These are phyloP conservation scores for Nemapogon koenigi DNA, from an alignment of 2,888 invertebrate genomes.

Conservation along the genomic window DNA sequence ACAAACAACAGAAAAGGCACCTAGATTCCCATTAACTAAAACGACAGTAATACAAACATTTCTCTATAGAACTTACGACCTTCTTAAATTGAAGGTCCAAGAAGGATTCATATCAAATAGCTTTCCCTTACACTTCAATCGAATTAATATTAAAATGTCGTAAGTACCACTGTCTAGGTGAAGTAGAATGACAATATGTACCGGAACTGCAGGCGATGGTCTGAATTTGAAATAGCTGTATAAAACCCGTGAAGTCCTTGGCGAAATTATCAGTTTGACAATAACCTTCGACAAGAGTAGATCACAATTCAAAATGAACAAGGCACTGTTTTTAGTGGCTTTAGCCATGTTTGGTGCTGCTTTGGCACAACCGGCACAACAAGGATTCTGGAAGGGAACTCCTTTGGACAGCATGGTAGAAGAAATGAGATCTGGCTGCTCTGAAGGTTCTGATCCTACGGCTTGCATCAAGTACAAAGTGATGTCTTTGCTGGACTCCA, in stretches of 20 bases:
- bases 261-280: constrained; percentile 54
- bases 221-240: constrained; percentile 66
- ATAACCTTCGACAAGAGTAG: constrained; percentile 47
- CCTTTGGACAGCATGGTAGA: constrained; percentile 77
- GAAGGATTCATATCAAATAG: constrained; percentile 59
- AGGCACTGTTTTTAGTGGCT: constrained; percentile 54
- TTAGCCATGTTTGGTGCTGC: constrained; percentile 65
- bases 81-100: constrained; percentile 27
- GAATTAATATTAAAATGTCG: constrained; percentile 36
- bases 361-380: constrained; percentile 68
- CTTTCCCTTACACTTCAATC: constrained; percentile 57
- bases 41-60: constrained; percentile 25
- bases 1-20: constrained; percentile 60
- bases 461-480: constrained; percentile 86
- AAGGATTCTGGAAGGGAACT: constrained; percentile 73
- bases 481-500: constrained; percentile 77
- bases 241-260: constrained; percentile 57
- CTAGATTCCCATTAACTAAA: constrained; percentile 28
- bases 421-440: constrained; percentile 78
- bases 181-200: constrained; percentile 31
- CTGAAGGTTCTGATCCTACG: constrained; percentile 76
- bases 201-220: constrained; percentile 52
- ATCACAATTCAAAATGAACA: constrained; percentile 39
- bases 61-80: constrained; percentile 33
- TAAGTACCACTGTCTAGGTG: constrained; percentile 25